Conservation (phyloP, 2,888 invertebrate genomes). For the Lasioglossum pauxillum region DNA sequence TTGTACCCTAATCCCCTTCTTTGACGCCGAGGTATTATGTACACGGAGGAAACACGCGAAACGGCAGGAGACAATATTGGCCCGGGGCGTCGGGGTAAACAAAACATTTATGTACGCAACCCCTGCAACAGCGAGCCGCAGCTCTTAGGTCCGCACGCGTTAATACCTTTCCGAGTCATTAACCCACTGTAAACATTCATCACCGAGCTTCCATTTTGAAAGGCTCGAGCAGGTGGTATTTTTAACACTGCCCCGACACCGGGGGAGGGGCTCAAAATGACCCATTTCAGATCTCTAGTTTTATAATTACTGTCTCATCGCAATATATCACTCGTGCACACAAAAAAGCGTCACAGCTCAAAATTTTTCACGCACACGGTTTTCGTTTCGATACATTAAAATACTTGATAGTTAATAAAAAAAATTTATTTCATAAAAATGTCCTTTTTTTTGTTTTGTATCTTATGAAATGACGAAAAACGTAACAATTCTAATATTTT, state of each 20-base stretch:
- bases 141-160: background rate
- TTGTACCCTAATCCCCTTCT: slow-evolving; percentile 37
- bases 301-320: background rate
- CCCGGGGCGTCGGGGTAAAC: slow-evolving; percentile 30
- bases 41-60: background rate
- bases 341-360: no score
- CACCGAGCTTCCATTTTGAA: background rate
- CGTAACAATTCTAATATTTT: no score
- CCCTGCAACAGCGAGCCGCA: slow-evolving; percentile 9
- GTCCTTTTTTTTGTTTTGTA: no score
- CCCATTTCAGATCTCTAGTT: background rate
- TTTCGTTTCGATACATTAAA: no score
- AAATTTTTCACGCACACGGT: no score
- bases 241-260: background rate
- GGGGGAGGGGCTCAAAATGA: background rate
- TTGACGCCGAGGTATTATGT: slow-evolving; percentile 5
- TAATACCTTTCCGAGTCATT: slow-evolving; percentile 29
- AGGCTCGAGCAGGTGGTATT: background rate
- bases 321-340: background rate
- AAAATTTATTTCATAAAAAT: no score
- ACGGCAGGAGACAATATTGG: slow-evolving; percentile 37
- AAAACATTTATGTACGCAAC: slow-evolving; percentile 38
- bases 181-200: slow-evolving; percentile 10
- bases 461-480: no score
- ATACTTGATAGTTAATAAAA: no score